Conservation (phyloP, 1,140 invertebrate species). For the Bombus confusus region DNA sequence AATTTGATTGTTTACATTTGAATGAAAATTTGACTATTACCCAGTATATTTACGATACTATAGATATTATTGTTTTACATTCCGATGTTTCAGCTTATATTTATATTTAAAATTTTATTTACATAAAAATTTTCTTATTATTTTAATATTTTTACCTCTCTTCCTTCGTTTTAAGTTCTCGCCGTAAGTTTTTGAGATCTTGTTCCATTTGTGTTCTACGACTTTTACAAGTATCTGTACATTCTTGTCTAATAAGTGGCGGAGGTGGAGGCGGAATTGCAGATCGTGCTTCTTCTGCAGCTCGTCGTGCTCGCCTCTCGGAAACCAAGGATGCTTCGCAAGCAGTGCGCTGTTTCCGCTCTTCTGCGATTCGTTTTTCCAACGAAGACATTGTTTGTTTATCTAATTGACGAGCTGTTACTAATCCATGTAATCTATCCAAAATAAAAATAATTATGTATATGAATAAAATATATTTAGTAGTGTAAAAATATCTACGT, state of each 20-base stretch:
- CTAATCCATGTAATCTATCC: constrained; percentile 87
- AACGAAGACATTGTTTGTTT: constrained; percentile 89
- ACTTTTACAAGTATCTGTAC: constrained; percentile 89
- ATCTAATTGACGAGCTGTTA: constrained; percentile 89
- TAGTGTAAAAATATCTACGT: background rate
- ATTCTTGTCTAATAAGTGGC: constrained; percentile 84
- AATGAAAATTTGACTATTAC: background rate
- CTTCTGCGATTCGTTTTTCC: constrained; percentile 93
- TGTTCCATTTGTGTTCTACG: constrained; percentile 90
- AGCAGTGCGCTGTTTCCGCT: constrained; percentile 88
- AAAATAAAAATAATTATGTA: background rate
- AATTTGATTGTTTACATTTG: background rate
- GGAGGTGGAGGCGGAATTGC: constrained; percentile 76
- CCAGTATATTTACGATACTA: background rate
- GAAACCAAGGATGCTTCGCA: constrained; percentile 90
- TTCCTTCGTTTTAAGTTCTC: constrained; percentile 89
- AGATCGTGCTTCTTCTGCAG: constrained; percentile 82
- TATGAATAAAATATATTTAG: background rate
- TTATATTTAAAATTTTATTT: background rate
- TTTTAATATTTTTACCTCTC: constrained; percentile 83
- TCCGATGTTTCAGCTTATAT: too few species aligned
- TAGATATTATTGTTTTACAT: too few species aligned
- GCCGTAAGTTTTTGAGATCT: constrained; percentile 88
- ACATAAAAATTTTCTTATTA: background rate
- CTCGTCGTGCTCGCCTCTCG: constrained; percentile 86